Base-by-base conservation (phyloP, 2,113 vertebrate species). In the Garra rufa region DNA sequence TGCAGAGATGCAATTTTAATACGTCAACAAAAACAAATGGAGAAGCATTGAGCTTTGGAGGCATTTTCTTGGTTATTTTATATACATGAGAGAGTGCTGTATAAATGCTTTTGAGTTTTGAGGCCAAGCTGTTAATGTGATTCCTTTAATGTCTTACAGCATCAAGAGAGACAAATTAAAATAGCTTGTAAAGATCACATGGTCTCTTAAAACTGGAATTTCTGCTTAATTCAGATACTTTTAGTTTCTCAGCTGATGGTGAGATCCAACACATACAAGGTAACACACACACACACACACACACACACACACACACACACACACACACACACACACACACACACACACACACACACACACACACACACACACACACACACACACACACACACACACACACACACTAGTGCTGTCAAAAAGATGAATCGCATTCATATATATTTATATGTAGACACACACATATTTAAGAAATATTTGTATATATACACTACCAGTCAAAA, bases 21-120 rank as follows among this genome's bases (percentile, higher is more conserved):
- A 48, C 2, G 71, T 48, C 15, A 34, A 19, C 63, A 67, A 34
- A 67, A 34, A 30, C 17, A 11, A 70, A 70, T 43, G 19, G 19
- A 3, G 67, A 70, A 70, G 38, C 34, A 11, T 1, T 21, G 8
- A 21, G 34, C 34, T 69, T 65, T 69, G 34, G 34, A 70, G 4
- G 67, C 69, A 69, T 69, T 69, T 38, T 69, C 17, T 69, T 21
- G 30, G 17, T 69, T 38, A 69, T 61, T 61, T 61, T 61, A 17
- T 17, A 61, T 2, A 13, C 26, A 28, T 13, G 38, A 14, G n/a
- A 71, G 21, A 71, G 21, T 43, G 34, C 34, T 43, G 9, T 70
- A 4, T 6, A 70, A 43, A 44, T 44, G 38, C 38, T 44, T 44
- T 71, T 41, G 2, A 71, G 69, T 44, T 43, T 24, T 24, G 11